Percentiles rank a stretch among this genome's conserved stretches.
Conservation (phyloP, 92 coral and sea anemone species). For the Pocillopora grandis region DNA sequence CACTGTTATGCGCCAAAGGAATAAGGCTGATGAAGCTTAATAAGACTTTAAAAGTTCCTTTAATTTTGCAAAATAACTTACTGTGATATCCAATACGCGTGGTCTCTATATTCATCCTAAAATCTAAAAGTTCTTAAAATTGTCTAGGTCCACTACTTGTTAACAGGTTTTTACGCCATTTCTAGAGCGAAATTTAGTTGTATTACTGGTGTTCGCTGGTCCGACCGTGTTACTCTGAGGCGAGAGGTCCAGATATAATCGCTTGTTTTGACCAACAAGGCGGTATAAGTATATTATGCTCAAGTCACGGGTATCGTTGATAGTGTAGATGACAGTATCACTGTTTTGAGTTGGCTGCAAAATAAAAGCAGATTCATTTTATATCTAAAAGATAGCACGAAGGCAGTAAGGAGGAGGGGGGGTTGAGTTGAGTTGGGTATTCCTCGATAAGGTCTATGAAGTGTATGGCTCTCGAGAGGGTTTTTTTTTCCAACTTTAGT, state of each 20-base stretch:
- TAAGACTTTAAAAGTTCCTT: too few relatives aligned
- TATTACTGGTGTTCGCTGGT: not conserved
- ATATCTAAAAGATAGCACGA: too few relatives aligned
- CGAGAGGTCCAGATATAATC: slow-evolving; percentile 7
- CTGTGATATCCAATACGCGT: too few relatives aligned
- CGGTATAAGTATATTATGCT: slow-evolving; percentile 15
- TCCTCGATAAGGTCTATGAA: too few relatives aligned
- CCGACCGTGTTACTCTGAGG: slow-evolving; percentile 3
- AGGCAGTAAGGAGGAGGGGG: too few relatives aligned
- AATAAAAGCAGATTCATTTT: not conserved
- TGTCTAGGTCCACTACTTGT: not conserved
- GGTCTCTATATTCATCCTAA: not conserved
- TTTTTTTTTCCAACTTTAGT: too few relatives aligned
- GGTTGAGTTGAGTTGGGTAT: too few relatives aligned
- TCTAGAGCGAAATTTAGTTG: not conserved
- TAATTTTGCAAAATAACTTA: too few relatives aligned
- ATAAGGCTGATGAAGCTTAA: too few relatives aligned
- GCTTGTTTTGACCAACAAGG: not conserved
- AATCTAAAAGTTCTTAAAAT: not conserved
- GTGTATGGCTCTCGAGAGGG: too few relatives aligned
- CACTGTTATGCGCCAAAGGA: too few relatives aligned
- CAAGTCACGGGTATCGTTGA: accelerated
- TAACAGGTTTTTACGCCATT: slow-evolving; percentile 6
- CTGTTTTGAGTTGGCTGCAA: not conserved
- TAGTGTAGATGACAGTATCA: not conserved